Evolutionary conservation across 2,113 vertebrate genomes (phyloP), one percentile per base, ranked within the genome.

Genomic region (Scalopus aquaticus): DNA sequence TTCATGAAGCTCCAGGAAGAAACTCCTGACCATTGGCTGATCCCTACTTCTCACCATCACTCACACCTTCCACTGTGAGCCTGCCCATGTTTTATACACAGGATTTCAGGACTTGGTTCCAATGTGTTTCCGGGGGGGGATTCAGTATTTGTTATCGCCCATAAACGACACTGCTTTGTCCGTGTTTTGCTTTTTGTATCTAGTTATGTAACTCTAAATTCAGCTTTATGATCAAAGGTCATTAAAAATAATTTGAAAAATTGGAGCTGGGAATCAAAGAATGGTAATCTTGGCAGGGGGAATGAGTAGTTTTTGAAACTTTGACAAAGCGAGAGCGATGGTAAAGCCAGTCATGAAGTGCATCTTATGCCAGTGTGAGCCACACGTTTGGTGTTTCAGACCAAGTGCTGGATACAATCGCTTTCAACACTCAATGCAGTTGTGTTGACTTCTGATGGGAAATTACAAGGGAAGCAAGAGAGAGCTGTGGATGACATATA

Each of bases 331-430:
- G 9, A 13, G 2, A 56, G 20, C 2, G 24, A 62, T 56, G 17
- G 16, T 8, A 67, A 56, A 30, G 28, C 39, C 56, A 70, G 24
- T 54, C n/a, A 22, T 80, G 46, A 79, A 60, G 64, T 24, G 9
- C 13, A 44, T 12, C 8, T 4, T 20, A 19, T 9, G 19, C 15
- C 28, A 37, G 20, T 39, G 46, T 30, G 54, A 76, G 67, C 20
- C 11, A 28, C 70, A 13, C 39, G 64, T 15, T 65, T 70, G 37
- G n/a, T n/a, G 54, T 15, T 58, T 3, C 19, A 74, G 58, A 88
- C 44, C 3, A 19, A 39, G 12, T 9, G 32, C 15, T 8, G 69
- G 20, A n/a, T 22, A 10, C 0, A 9, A 2, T 6, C 60, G 32
- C 46, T 77, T 2, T 72, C 19, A 73, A 9, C 4, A 67, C 12